Percentiles rank a stretch among this genome's conserved stretches.
These are phyloP conservation scores for Molossus alvarezi DNA, from an alignment of 2,797 vertebrate genomes.

Conservation along the genomic window DNA sequence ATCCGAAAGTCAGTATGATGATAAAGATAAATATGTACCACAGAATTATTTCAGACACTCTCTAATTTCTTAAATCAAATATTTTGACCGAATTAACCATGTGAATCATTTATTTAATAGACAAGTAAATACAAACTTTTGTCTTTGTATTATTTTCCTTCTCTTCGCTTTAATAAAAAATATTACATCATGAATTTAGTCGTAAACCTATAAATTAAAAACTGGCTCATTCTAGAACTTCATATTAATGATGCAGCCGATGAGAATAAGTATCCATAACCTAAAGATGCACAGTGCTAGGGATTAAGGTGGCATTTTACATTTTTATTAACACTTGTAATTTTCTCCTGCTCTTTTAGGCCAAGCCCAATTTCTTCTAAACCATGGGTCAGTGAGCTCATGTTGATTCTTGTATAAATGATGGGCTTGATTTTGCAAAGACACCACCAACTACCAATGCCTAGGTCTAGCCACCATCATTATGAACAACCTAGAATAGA, in stretches of 20 bases:
- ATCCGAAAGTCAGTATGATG: slow-evolving; percentile 44
- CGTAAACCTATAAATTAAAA: slow-evolving; percentile 70
- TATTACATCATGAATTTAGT: slow-evolving; percentile 71
- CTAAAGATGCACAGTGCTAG: slow-evolving; percentile 73
- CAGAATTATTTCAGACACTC: slow-evolving; percentile 55
- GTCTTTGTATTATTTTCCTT: slow-evolving; percentile 62
- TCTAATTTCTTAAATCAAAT: slow-evolving; percentile 55
- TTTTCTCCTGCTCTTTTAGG: slow-evolving; percentile 84
- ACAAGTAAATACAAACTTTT: neutral
- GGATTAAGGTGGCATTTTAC: slow-evolving; percentile 86
- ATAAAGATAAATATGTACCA: slow-evolving; percentile 63
- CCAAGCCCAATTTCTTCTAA: slow-evolving; percentile 86
- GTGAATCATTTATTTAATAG: slow-evolving; percentile 66
- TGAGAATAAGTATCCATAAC: slow-evolving; percentile 81
- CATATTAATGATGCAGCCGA: slow-evolving; percentile 81
- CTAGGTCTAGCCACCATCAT: slow-evolving; percentile 61
- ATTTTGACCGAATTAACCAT: slow-evolving; percentile 68
- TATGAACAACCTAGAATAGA: slow-evolving; percentile 54
- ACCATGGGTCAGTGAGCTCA: slow-evolving; percentile 85
- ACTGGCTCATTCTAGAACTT: slow-evolving; percentile 51
- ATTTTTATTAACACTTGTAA: slow-evolving; percentile 87
- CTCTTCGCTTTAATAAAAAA: slow-evolving; percentile 42
- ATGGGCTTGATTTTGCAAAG: slow-evolving; percentile 75
- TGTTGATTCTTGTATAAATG: slow-evolving; percentile 79
- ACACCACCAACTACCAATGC: slow-evolving; percentile 61